Conservation (phyloP, 2,888 invertebrate genomes). For the Fissipunctia ypsillon region DNA sequence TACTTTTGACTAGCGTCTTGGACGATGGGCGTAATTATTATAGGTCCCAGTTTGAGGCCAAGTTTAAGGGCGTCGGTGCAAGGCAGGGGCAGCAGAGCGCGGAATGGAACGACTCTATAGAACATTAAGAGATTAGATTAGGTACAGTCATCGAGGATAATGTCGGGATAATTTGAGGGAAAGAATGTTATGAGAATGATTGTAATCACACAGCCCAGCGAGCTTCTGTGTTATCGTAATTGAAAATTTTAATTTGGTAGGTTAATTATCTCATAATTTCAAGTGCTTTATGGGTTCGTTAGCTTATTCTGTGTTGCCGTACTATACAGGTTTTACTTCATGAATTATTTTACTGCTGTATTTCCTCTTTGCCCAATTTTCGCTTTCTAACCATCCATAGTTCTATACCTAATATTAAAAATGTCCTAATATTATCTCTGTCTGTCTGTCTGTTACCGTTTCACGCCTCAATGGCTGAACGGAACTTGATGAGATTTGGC, state of each 20-base stretch:
- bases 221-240: constrained; percentile 38
- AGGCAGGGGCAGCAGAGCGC: constrained; percentile 39
- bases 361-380: not conserved
- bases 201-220: constrained; percentile 40
- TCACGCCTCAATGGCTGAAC: too few species aligned
- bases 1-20: not conserved
- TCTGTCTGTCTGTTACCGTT: too few species aligned
- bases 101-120: constrained; percentile 45
- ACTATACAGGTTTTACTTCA: not conserved
- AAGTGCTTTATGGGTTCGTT: not conserved
- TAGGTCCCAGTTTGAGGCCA: constrained; percentile 41
- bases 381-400: too few species aligned
- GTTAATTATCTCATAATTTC: not conserved
- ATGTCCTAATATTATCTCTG: too few species aligned
- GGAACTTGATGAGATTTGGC: too few species aligned
- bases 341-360: not conserved
- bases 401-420: too few species aligned
- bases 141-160: constrained; percentile 31
- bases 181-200: constrained; percentile 16
- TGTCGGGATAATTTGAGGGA: constrained; percentile 30
- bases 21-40: constrained; percentile 25
- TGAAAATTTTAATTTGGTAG: constrained; percentile 25
- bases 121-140: constrained; percentile 42
- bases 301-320: too few species aligned
- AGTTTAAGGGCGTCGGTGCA: constrained; percentile 51